Evolutionary conservation across 2,113 vertebrate species (phyloP).

Genomic region (Lepidothrix coronata): DNA sequence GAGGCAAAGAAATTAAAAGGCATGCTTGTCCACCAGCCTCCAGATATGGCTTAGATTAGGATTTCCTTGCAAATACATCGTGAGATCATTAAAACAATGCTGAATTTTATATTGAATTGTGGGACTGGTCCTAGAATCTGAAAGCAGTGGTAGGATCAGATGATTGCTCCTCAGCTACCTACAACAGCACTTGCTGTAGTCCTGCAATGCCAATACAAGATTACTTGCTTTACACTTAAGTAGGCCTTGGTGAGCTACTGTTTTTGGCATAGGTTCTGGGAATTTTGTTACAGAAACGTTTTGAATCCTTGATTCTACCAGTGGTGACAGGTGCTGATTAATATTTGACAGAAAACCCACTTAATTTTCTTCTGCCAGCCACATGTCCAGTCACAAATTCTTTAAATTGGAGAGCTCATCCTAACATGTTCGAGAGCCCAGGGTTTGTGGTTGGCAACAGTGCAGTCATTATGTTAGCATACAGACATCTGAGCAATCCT

Average conservation of each 20-base stretch:
- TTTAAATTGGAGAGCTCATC: neutral
- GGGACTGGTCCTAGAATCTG: neutral
- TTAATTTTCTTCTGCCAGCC: neutral
- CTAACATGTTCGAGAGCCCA: neutral
- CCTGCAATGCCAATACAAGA: neutral
- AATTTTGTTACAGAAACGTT: neutral
- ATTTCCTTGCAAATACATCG: neutral
- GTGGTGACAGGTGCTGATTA: neutral
- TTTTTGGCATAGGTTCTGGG: neutral
- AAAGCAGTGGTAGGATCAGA: neutral
- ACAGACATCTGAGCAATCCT: neutral
- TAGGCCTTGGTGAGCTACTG: neutral
- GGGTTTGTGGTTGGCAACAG: neutral
- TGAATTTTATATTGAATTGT: neutral
- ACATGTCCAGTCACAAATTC: neutral
- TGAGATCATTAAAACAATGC: neutral
- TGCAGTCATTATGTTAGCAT: neutral
- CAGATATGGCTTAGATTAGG: neutral
- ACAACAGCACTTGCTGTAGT: neutral
- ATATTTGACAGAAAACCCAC: neutral
- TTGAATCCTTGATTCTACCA: neutral
- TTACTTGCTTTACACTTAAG: neutral
- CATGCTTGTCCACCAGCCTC: neutral
- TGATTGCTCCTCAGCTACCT: neutral
- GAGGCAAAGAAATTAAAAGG: neutral